Percentiles rank a stretch among this genome's conserved stretches.
Evolutionary conservation across 1,140 invertebrate genomes (phyloP).

Genomic region (Holotrichia oblita): DNA sequence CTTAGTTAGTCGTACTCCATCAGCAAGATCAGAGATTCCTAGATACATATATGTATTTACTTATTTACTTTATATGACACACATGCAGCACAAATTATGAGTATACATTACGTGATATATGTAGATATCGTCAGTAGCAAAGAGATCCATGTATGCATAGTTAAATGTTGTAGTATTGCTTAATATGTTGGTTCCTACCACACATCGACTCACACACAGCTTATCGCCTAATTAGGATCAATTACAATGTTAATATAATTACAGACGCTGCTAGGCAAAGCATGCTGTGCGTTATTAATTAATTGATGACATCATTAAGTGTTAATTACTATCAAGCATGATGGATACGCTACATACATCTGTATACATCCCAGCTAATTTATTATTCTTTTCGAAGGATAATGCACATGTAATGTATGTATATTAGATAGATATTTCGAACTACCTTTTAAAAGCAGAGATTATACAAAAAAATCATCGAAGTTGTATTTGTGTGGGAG

Average conservation of each 20-base stretch:
- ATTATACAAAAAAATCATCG: no score
- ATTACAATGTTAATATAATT: constrained; percentile 43
- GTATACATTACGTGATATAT: not conserved
- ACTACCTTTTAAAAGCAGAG: no score
- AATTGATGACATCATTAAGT: constrained; percentile 44
- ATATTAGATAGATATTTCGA: no score
- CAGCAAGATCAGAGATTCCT: not conserved
- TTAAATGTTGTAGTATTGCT: constrained; percentile 10
- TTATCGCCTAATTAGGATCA: constrained; percentile 42
- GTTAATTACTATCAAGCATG: constrained; percentile 38
- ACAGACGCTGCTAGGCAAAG: constrained; percentile 42
- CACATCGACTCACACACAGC: constrained; percentile 12
- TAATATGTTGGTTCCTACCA: constrained; percentile 10
- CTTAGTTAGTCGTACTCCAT: not conserved
- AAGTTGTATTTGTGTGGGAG: no score
- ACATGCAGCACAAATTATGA: not conserved
- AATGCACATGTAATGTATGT: no score
- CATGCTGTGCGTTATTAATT: constrained; percentile 41
- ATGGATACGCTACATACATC: not conserved
- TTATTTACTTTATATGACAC: not conserved
- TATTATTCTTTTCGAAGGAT: constrained; percentile 45
- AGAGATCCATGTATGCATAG: not conserved
- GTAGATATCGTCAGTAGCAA: not conserved
- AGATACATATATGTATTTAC: no score
- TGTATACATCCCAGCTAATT: no score